A percentile compares a stretch with the other conserved stretches of the same genome.
Conservation (phyloP, 2,113 vertebrate genomes). For the Ceyx margarethae region DNA sequence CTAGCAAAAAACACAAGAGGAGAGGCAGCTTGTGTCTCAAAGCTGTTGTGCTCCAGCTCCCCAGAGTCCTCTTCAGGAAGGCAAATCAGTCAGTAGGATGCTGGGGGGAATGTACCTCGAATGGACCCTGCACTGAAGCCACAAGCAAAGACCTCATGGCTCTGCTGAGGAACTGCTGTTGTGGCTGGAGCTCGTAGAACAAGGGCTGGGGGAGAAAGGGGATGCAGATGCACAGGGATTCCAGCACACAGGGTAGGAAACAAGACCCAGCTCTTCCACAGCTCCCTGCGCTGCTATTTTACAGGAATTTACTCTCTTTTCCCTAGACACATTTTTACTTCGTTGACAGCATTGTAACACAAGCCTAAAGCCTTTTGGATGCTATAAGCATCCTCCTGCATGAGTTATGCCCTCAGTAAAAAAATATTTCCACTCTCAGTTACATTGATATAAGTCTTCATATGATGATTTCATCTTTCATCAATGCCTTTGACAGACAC, state of each 20-base stretch:
- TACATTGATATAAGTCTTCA: slow-evolving; percentile 25
- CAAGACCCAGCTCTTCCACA: not conserved
- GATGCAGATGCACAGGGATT: not conserved
- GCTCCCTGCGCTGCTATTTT: not conserved
- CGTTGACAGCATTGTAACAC: not conserved
- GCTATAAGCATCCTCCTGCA: not conserved
- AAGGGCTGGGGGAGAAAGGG: not conserved
- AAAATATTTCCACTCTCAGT: slow-evolving; percentile 13
- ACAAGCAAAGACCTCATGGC: fast-evolving
- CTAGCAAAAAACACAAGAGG: not conserved
- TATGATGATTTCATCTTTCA: not conserved
- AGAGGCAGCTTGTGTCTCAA: not conserved
- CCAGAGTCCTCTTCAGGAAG: not conserved
- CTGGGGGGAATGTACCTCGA: not conserved
- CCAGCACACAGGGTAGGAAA: not conserved
- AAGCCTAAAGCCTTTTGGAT: not conserved
- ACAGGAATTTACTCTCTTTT: not conserved
- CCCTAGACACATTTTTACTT: not conserved
- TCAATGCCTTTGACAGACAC: not conserved
- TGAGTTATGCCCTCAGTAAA: slow-evolving; percentile 22
- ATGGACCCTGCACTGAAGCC: not conserved
- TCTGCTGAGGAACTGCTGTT: fast-evolving
- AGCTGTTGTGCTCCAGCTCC: not conserved
- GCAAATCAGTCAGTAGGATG: fast-evolving
- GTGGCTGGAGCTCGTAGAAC: not conserved